phyloP scores from a whole-genome alignment of 1,140 invertebrate genomes.

The Pseudobourletiella spinata region DNA sequence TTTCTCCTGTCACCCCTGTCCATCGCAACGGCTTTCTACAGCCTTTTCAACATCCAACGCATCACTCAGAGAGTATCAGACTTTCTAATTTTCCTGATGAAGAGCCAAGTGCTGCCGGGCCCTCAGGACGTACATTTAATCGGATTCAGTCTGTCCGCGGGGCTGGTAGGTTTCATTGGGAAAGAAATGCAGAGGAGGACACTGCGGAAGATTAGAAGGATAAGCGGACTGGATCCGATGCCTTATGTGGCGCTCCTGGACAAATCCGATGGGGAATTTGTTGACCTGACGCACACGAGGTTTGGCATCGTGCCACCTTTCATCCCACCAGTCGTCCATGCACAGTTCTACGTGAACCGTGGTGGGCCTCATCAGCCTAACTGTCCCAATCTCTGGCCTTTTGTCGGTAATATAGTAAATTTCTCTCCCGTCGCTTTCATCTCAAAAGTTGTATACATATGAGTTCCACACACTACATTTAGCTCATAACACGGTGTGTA shows the following conservation, averaged over 20 bases:
- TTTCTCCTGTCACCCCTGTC: not conserved
- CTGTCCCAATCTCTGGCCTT: slow-evolving; percentile 12
- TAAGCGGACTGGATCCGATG: slow-evolving; percentile 4
- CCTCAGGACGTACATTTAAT: slow-evolving; percentile 12
- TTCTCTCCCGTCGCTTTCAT: no score
- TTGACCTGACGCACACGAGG: slow-evolving; percentile 6
- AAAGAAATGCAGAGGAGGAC: not conserved
- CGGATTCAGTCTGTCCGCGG: slow-evolving; percentile 7
- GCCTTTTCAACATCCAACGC: not conserved
- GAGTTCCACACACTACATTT: not conserved
- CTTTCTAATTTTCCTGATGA: slow-evolving; percentile 9
- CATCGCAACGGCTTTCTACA: not conserved
- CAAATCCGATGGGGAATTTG: slow-evolving; percentile 10
- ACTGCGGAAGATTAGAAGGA: not conserved
- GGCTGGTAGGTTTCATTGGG: not conserved
- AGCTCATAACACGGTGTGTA: not conserved
- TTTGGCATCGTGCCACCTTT: not conserved
- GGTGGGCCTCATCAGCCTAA: slow-evolving; percentile 17
- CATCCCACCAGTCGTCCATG: slow-evolving; percentile 2
- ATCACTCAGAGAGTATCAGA: not conserved
- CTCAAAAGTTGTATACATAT: no score
- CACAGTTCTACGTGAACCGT: slow-evolving; percentile 19
- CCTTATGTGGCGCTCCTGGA: not conserved
- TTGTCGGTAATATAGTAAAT: no score
- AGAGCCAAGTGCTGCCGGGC: not conserved